A percentile compares a stretch with the other conserved stretches of the same genome.
Evolutionary conservation across 2,113 vertebrate species (phyloP).

Genomic region (Myxocyprinus asiaticus): DNA sequence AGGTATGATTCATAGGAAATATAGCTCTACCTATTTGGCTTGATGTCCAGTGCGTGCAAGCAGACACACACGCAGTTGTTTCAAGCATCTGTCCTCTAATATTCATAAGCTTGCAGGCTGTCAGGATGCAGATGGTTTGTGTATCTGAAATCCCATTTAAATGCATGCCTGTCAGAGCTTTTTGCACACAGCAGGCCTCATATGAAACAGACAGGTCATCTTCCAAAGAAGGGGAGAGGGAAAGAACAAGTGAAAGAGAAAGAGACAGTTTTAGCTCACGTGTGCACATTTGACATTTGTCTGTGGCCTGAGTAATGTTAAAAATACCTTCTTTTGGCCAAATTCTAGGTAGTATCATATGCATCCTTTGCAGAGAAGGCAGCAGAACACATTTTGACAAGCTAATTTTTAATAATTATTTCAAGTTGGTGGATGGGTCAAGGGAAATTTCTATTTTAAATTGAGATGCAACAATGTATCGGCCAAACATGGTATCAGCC

Average conservation of each 20-base stretch:
- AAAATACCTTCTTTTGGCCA: too few relatives aligned
- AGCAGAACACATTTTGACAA: too few relatives aligned
- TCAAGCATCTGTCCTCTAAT: conserved; percentile 54
- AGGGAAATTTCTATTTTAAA: too few relatives aligned
- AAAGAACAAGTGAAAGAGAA: too few relatives aligned
- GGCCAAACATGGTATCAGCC: too few relatives aligned
- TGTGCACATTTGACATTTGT: neutral
- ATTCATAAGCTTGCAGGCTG: conserved; percentile 51
- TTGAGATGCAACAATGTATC: too few relatives aligned
- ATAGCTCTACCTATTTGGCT: neutral
- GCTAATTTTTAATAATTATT: too few relatives aligned
- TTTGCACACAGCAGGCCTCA: conserved; percentile 27
- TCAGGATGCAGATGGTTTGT: conserved; percentile 53
- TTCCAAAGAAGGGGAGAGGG: conserved; percentile 8
- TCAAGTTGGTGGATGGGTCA: too few relatives aligned
- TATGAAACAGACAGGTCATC: conserved; percentile 38
- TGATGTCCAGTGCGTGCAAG: conserved; percentile 5
- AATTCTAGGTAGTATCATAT: too few relatives aligned
- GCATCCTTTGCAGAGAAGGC: too few relatives aligned
- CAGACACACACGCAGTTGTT: conserved; percentile 31
- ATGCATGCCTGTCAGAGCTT: conserved; percentile 51
- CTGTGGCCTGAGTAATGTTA: neutral
- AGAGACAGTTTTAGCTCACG: conserved; percentile 5
- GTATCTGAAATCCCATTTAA: conserved; percentile 57
- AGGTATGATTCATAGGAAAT: neutral